Base-by-base conservation (phyloP, 64 coral and sea anemone genomes). In the Pachyseris speciosa region DNA sequence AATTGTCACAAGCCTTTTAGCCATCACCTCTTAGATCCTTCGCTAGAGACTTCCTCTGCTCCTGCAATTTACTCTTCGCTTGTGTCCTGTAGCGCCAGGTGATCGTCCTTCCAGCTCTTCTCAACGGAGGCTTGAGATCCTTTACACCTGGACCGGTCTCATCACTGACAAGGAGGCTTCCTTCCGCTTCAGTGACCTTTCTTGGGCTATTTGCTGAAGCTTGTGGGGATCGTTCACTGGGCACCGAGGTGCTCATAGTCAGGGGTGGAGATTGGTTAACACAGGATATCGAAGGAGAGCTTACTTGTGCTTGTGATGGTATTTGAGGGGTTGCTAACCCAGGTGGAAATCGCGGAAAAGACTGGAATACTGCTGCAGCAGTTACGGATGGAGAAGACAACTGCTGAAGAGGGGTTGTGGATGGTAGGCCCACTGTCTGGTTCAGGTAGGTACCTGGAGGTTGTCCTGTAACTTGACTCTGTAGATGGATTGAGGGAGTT, bases 11-110 rank as follows among this genome's bases (percentile, higher is more conserved):
- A 58, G 19, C 19, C 16, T 13, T 58, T 58, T 20, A 61, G 19
- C 10, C 55, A 65, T 74, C 16, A 92, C 89, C 79, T 84, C 55
- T 84, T 26, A 92, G 63, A 84, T 92, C 79, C 32, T 75, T 92
- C 31, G 80, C 67, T 38, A 92, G 64, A 34, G 50, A 43, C 78
- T 92, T 84, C 30, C 45, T 64, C 22, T 38, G 25, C 25, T 84
- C 53, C 67, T 84, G 89, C 11, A 72, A 16, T 60, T 81, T 64
- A 40, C 77, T 81, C 37, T 81, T 81, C 11, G 51, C 79, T 45
- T 75, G 77, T 2, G 77, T 37, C 34, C 48, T 81, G 33, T 81
- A 37, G 11, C 77, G 66, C 89, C 89, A 92, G 37, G 55, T 92
- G 12, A 92, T 71, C 11, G 55, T 92, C 49, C 89, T 83, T 9